These are phyloP conservation scores for Lampris incognitus DNA, from an alignment of 2,113 vertebrate genomes.

Conservation along the genomic window DNA sequence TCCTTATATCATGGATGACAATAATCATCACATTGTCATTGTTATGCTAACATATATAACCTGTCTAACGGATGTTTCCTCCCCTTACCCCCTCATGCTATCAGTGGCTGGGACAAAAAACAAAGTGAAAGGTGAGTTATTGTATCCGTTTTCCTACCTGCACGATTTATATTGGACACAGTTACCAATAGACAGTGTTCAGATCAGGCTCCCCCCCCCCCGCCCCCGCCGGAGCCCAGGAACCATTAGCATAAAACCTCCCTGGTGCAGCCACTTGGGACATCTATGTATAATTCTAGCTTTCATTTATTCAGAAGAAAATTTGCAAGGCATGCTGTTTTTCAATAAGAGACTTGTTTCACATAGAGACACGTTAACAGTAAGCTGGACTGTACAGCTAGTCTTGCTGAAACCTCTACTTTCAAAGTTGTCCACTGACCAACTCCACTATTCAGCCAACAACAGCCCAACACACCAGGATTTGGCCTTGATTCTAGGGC, in stretches of 20 bases:
- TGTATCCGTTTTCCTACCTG: slow-evolving; percentile 75
- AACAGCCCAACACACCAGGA: slow-evolving; percentile 50
- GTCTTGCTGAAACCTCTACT: slow-evolving; percentile 42
- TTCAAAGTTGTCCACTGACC: slow-evolving; percentile 37
- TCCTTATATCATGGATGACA: slow-evolving; percentile 26
- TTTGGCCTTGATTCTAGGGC: slow-evolving; percentile 69
- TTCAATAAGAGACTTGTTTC: slow-evolving; percentile 38
- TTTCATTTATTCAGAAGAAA: slow-evolving; percentile 33
- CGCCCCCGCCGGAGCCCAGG: slow-evolving; percentile 64
- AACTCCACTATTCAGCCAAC: slow-evolving; percentile 36
- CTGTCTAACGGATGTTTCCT: slow-evolving; percentile 76
- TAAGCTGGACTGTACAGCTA: slow-evolving; percentile 38
- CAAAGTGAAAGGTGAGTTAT: slow-evolving; percentile 87
- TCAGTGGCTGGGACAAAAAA: slow-evolving; percentile 85
- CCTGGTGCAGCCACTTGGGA: slow-evolving; percentile 37
- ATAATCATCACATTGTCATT: slow-evolving; percentile 55
- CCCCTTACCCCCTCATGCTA: slow-evolving; percentile 70
- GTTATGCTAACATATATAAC: slow-evolving; percentile 45
- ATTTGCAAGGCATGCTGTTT: slow-evolving; percentile 32
- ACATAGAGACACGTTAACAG: slow-evolving; percentile 56
- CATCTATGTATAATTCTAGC: slow-evolving; percentile 28
- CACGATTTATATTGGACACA: slow-evolving; percentile 82
- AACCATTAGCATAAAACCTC: slow-evolving; percentile 74
- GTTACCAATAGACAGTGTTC: slow-evolving; percentile 79
- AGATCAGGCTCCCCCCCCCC: slow-evolving; percentile 73